Evolutionary conservation across 1,140 invertebrate species (phyloP), one percentile per base, ranked within the genome.

Genomic region (Goniozus legneri): DNA sequence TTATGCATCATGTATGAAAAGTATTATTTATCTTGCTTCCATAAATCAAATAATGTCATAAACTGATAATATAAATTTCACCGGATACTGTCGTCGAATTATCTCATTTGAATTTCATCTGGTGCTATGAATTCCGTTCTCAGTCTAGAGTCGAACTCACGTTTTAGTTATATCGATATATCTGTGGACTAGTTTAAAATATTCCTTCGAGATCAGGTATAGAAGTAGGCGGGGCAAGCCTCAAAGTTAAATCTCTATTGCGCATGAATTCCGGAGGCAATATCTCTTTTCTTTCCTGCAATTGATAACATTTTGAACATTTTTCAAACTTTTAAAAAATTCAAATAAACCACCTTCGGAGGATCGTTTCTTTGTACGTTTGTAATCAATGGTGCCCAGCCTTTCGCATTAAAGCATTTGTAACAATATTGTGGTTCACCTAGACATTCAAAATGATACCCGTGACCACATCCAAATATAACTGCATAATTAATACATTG

Each of bases 201-300:
- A 74, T 69, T 30, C 68, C 71, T 34, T 75, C 71, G 46, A 76
- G 60, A 54, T 76, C 71, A 20, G 72, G 68, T 50, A 71, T 59
- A 32, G 59, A 52, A 27, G 69, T 64, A 38, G 69, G 69, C 31
- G 73, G 71, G 32, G 69, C 71, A 38, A 75, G 63, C 52, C 61
- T 67, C 33, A 76, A 47, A 6, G 67, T 56, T 3, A 63, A 52
- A 39, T 74, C 57, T 56, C 58, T 69, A 35, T 63, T 58, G 31
- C 54, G 56, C 64, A 74, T 65, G 45, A 76, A 73, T 40, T 50
- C 56, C 19, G 71, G 73, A 35, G 69, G 69, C 20, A 69, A 44
- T 46, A 71, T 65, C 42, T 54, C 60, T 58, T 61, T 64, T 42
- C 50, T 64, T 55, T 70, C 70, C 65, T 74, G 34, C 1, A 58